These are phyloP conservation scores for Siderastrea siderea DNA, from an alignment of 92 coral and sea anemone species.

Conservation along the genomic window DNA sequence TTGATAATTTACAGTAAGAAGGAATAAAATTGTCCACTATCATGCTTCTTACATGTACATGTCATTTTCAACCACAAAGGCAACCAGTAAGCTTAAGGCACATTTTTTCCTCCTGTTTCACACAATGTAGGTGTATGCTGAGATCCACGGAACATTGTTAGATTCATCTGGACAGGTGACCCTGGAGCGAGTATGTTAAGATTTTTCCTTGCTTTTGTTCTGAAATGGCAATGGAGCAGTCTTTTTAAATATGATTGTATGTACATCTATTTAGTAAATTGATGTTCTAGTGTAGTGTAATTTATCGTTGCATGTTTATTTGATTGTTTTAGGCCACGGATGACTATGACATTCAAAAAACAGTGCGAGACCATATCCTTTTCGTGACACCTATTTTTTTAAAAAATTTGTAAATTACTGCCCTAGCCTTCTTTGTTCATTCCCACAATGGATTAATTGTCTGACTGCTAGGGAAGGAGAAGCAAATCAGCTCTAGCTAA, in stretches of 20 bases:
- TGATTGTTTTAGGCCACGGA: constrained; percentile 82
- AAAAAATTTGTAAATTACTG: too few species aligned
- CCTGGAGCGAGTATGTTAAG: constrained; percentile 69
- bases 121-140: constrained; percentile 81
- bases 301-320: background rate
- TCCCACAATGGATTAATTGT: too few species aligned
- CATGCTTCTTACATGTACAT: too few species aligned
- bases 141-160: constrained; percentile 68
- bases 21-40: too few species aligned
- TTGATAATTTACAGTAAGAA: too few species aligned
- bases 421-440: too few species aligned
- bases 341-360: constrained; percentile 79
- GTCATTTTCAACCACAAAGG: too few species aligned
- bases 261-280: background rate
- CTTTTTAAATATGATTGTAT: background rate
- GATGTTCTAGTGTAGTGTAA: too few species aligned
- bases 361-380: constrained; percentile 95
- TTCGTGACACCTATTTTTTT: background rate
- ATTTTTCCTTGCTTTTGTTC: background rate
- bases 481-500: too few species aligned
- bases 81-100: too few species aligned
- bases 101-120: background rate
- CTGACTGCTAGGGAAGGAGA: too few species aligned
- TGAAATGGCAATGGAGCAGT: background rate
- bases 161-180: constrained; percentile 69